A percentile compares a stretch with the other conserved stretches of the same genome.
phyloP scores from a whole-genome alignment of 1,140 invertebrate species.

The Formica exsecta region DNA sequence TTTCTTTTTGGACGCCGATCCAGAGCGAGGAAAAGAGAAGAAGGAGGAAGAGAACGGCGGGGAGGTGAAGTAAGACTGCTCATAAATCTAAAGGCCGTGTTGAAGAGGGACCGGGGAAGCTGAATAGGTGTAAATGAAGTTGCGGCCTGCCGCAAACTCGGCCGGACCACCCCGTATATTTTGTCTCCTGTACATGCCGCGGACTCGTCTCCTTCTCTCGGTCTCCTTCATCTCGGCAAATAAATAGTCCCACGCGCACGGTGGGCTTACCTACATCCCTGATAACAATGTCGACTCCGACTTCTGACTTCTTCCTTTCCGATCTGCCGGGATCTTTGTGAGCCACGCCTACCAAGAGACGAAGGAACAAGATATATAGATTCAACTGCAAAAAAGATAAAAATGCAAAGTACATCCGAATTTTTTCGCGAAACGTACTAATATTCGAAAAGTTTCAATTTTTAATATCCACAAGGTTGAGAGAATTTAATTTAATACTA shows the following conservation, averaged over 20 bases:
- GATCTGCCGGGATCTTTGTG: constrained; percentile 79
- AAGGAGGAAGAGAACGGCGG: constrained; percentile 51
- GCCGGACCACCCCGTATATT: constrained; percentile 77
- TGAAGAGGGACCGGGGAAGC: constrained; percentile 67
- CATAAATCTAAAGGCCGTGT: constrained; percentile 81
- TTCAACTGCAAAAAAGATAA: background rate
- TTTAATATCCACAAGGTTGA: background rate
- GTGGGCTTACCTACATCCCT: constrained; percentile 44
- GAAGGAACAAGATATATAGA: constrained; percentile 29
- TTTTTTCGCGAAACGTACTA: background rate
- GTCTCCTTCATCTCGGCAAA: constrained; percentile 41
- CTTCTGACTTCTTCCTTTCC: constrained; percentile 59
- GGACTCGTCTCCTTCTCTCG: constrained; percentile 10
- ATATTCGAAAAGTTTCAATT: background rate
- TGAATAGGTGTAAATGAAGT: constrained; percentile 86
- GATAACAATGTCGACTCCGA: constrained; percentile 64
- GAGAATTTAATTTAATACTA: background rate
- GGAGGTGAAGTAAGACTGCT: constrained; percentile 80
- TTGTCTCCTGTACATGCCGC: constrained; percentile 69
- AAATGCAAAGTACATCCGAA: background rate
- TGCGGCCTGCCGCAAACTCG: constrained; percentile 79
- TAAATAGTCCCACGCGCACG: constrained; percentile 60
- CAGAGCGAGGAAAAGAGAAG: background rate
- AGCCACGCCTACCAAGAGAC: constrained; percentile 54
- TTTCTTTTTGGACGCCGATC: constrained; percentile 22